Evolutionary conservation across 1,140 invertebrate genomes (phyloP), one percentile per base, ranked within the genome.

Genomic region (Drosophila nikananu): DNA sequence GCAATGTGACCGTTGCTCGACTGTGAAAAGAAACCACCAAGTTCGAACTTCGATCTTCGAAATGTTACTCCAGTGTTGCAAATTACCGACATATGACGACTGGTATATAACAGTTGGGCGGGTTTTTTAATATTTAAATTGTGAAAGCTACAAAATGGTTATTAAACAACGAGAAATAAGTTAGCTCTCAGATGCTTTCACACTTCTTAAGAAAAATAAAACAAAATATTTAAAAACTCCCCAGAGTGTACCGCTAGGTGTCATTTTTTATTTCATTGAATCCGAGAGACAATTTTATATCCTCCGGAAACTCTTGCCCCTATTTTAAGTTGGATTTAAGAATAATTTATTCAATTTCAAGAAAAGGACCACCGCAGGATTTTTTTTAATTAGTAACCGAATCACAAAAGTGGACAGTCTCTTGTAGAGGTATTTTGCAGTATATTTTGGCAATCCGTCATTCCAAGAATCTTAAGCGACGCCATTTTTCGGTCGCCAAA

Each of bases 11-110:
- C 54, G 54, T 57, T 6, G 19, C 21, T 10, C 9, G 5, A n/a
- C 21, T 9, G 35, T 9, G 35, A 10, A 39, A 57, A n/a, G 5
- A 57, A 17, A 17, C 19, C 52, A 23, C 7, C 30, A 15, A 55
- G 32, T 55, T 55, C 52, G 52, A 55, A 55, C 23, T 55, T 55
- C 32, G 52, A 55, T 12, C 4, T 55, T 55, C 52, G 32, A 55
- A 32, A 35, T 3, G 1, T 7, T 8, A 6, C 0, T 9, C 7
- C 2, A 37, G 32, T 23, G 52, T 55, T 55, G 32, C 4, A 21
- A 35, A 4, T 21, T n/a, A n/a, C n/a, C n/a, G 7, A 35, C 42
- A 30, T 30, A 12, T 2, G 2, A 12, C 32, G 9, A 10, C 30
- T 32, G 30, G 8, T 30, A 12, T 32, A 12, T 32, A 12, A 23